phyloP scores from a whole-genome alignment of 1,140 invertebrate species.

The Psilanteris sp. region DNA sequence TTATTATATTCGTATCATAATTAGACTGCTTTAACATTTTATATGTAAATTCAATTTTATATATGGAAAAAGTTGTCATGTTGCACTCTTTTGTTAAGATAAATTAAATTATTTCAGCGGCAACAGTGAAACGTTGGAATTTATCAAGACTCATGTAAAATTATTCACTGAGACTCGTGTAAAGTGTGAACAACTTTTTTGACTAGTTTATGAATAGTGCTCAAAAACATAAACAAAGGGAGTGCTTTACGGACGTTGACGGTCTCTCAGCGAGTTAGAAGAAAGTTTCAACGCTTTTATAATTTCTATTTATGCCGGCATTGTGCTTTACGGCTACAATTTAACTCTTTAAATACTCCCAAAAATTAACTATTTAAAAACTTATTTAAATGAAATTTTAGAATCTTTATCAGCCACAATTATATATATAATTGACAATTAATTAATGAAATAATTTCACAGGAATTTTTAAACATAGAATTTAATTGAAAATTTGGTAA shows the following conservation, averaged over 20 bases:
- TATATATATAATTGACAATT: too few species aligned
- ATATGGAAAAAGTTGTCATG: conserved; percentile 27
- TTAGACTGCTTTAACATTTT: too few species aligned
- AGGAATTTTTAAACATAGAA: too few species aligned
- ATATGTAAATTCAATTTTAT: conserved; percentile 6
- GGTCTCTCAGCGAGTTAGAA: conserved; percentile 22
- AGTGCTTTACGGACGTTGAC: conserved; percentile 37
- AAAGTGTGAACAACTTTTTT: conserved; percentile 44
- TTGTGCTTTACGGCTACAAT: conserved; percentile 11
- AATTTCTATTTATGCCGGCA: conserved; percentile 33
- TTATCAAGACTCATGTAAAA: conserved; percentile 31
- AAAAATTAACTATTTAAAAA: conserved; percentile 45
- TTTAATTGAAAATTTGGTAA: too few species aligned
- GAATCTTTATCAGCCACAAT: too few species aligned
- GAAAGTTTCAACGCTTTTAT: conserved; percentile 40
- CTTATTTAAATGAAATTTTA: conserved; percentile 24
- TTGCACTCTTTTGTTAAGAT: conserved; percentile 2
- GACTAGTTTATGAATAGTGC: conserved; percentile 30
- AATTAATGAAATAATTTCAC: too few species aligned
- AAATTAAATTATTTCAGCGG: conserved; percentile 17
- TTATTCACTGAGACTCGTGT: conserved; percentile 15
- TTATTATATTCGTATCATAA: too few species aligned
- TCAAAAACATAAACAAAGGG: conserved; percentile 49
- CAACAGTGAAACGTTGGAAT: conserved; percentile 18
- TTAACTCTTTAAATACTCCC: conserved; percentile 30